phyloP scores from a whole-genome alignment of 2,888 invertebrate genomes.

The Heliconius hortense region DNA sequence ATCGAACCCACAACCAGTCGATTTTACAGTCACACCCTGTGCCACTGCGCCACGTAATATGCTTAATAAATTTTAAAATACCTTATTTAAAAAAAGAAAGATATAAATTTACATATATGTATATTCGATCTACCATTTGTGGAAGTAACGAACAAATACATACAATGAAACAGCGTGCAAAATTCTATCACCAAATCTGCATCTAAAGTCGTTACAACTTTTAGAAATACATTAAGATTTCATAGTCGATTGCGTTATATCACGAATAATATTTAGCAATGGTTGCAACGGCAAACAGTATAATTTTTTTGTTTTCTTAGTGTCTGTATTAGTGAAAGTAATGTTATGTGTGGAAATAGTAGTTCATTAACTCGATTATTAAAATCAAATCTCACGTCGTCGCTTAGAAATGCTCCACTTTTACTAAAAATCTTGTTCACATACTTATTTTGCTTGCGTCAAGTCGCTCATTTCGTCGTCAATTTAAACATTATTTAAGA shows the following conservation, averaged over 20 bases:
- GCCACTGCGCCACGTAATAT: no score
- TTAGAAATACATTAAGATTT: conserved; percentile 32
- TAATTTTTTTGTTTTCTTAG: conserved; percentile 13
- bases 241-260: conserved; percentile 32
- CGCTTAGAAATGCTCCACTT: conserved; percentile 21
- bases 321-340: conserved; percentile 28
- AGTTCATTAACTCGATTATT: conserved; percentile 16
- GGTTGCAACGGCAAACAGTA: conserved; percentile 28
- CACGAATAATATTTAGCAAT: conserved; percentile 32
- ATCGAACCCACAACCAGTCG: no score
- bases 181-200: conserved; percentile 29
- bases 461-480: not conserved
- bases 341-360: not conserved
- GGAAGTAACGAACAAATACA: not conserved
- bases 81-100: no score
- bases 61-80: not conserved
- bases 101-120: not conserved
- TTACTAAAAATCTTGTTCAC: conserved; percentile 21
- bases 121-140: not conserved
- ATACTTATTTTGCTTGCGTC: not conserved
- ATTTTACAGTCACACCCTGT: no score
- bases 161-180: conserved; percentile 15
- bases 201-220: conserved; percentile 24
- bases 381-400: conserved; percentile 15
- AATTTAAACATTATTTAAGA: not conserved